These are phyloP conservation scores for Leptarthrus brevirostris DNA, from an alignment of 2,888 invertebrate genomes.

Conservation along the genomic window DNA sequence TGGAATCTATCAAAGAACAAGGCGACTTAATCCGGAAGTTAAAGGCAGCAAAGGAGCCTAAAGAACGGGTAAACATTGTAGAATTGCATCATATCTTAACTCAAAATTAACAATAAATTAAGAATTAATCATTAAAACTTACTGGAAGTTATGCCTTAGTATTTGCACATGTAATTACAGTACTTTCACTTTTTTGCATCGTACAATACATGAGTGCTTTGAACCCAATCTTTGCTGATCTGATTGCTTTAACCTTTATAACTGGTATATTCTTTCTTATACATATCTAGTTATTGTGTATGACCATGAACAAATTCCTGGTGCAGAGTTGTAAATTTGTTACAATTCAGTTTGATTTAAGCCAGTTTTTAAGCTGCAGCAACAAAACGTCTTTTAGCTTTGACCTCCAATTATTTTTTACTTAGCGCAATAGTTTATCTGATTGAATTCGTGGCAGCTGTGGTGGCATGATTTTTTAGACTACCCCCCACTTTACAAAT, in stretches of 20 bases:
- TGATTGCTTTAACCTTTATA: neutral
- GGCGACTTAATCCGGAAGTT: conserved; percentile 85
- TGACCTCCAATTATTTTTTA: no score
- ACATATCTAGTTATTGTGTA: neutral
- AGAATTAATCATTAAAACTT: neutral
- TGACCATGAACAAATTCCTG: neutral
- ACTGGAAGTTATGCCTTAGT: neutral
- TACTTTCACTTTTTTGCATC: conserved; percentile 23
- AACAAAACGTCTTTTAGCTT: no score
- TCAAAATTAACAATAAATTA: neutral
- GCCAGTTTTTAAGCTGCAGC: no score
- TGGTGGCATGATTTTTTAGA: no score
- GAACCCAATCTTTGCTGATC: conserved; percentile 14
- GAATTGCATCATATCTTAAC: neutral
- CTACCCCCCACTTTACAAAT: no score
- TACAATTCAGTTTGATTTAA: neutral
- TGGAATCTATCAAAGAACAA: conserved; percentile 76
- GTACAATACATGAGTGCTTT: conserved; percentile 30
- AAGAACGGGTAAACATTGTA: conserved; percentile 73
- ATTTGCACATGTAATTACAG: neutral
- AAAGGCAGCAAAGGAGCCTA: conserved; percentile 82
- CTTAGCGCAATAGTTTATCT: no score
- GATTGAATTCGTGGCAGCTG: no score
- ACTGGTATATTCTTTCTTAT: neutral
- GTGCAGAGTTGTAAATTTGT: neutral